A percentile compares a stretch with the other conserved stretches of the same genome.
phyloP scores from a whole-genome alignment of 2,888 invertebrate genomes.

The Drosophila helvetica region DNA sequence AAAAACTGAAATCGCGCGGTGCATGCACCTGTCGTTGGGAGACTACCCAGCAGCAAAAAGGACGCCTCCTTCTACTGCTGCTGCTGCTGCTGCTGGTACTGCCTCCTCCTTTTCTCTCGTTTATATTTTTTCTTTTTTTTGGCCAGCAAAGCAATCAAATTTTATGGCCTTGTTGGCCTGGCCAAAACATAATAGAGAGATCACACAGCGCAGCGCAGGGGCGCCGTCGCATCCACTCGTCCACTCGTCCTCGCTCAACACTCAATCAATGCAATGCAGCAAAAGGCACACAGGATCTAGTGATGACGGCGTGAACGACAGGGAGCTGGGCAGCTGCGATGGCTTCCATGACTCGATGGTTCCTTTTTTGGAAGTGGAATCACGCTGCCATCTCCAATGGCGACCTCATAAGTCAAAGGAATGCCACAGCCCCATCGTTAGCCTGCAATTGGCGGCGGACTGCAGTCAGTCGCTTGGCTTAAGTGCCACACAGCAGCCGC shows the following conservation, averaged over 20 bases:
- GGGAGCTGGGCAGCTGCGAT: too few species aligned
- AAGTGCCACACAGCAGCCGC: slow-evolving; percentile 49
- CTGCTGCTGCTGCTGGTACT: neutral
- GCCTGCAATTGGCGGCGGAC: slow-evolving; percentile 44
- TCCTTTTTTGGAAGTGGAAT: too few species aligned
- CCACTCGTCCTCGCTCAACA: slow-evolving; percentile 51
- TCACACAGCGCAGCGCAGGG: slow-evolving; percentile 20
- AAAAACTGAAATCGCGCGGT: slow-evolving; percentile 14
- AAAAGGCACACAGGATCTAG: slow-evolving; percentile 28
- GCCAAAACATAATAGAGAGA: slow-evolving; percentile 58
- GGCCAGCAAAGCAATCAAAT: slow-evolving; percentile 65
- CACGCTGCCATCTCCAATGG: slow-evolving; percentile 16
- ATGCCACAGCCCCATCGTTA: slow-evolving; percentile 45
- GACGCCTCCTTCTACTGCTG: slow-evolving; percentile 6
- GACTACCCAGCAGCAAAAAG: slow-evolving; percentile 13
- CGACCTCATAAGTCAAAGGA: slow-evolving; percentile 70
- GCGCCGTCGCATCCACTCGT: slow-evolving; percentile 49
- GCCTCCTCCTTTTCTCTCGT: slow-evolving; percentile 4
- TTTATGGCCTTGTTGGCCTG: slow-evolving; percentile 71
- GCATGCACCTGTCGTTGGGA: slow-evolving; percentile 50
- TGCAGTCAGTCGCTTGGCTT: slow-evolving; percentile 52
- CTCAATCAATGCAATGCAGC: slow-evolving; percentile 64
- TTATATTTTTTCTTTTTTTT: slow-evolving; percentile 32
- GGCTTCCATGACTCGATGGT: too few species aligned
- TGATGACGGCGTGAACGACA: slow-evolving; percentile 1